Evolutionary conservation across 2,113 vertebrate species (phyloP).

Genomic region (Albula glossodonta): DNA sequence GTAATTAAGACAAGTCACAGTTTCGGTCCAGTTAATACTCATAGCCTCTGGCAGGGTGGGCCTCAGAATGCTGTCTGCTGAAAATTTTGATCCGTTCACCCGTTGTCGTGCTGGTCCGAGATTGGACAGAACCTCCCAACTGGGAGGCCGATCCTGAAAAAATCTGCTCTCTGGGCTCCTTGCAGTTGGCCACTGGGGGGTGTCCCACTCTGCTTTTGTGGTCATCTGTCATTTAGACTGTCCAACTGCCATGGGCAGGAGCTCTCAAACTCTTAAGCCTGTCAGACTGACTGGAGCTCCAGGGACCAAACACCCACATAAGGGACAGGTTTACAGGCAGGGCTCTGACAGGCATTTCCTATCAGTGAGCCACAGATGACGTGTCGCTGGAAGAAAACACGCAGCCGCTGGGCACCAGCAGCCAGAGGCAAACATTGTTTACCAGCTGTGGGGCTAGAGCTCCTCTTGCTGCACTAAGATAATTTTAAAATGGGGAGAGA

Average conservation of each 20-base stretch:
- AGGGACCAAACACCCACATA: slow-evolving; percentile 19
- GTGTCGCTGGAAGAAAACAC: background rate
- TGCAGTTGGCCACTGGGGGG: background rate
- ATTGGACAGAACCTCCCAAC: background rate
- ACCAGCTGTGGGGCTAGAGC: background rate
- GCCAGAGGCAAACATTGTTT: background rate
- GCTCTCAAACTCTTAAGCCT: slow-evolving; percentile 12
- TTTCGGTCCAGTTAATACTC: background rate
- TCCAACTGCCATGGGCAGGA: slow-evolving; percentile 11
- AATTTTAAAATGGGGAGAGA: background rate
- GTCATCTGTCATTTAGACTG: background rate
- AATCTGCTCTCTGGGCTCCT: background rate
- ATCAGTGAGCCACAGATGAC: background rate
- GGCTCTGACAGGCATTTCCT: background rate
- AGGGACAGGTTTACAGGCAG: background rate
- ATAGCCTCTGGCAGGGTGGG: background rate
- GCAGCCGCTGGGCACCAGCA: background rate
- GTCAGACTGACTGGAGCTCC: slow-evolving; percentile 33
- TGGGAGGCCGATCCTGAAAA: background rate
- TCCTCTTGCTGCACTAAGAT: background rate
- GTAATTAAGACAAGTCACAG: slow-evolving; percentile 62
- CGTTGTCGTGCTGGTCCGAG: background rate
- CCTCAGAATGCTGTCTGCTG: background rate
- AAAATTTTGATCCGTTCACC: background rate
- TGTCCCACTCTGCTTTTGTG: background rate